phyloP scores from a whole-genome alignment of 1,140 invertebrate genomes.

The Solen grandis region DNA sequence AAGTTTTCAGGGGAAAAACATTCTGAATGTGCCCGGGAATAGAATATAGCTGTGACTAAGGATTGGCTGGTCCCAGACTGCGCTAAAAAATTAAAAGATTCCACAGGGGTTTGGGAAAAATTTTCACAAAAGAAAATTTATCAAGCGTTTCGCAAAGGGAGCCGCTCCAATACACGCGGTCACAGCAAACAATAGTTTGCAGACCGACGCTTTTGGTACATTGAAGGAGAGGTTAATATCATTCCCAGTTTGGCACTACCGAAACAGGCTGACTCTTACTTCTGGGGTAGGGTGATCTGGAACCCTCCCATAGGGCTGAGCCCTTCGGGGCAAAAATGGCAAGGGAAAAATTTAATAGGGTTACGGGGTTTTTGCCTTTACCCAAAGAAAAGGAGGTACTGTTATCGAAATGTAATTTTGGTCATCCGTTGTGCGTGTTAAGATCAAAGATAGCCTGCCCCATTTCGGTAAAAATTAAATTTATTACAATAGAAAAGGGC shows the following conservation, averaged over 20 bases:
- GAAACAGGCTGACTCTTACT: not conserved
- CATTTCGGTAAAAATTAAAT: too few relatives aligned
- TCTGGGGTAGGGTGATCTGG: not conserved
- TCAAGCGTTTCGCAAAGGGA: slow-evolving; percentile 31
- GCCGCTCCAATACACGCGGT: slow-evolving; percentile 41
- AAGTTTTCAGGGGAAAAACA: too few relatives aligned
- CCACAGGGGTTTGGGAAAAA: slow-evolving; percentile 43
- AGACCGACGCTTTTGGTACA: slow-evolving; percentile 40
- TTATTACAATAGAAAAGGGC: too few relatives aligned
- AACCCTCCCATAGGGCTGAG: not conserved
- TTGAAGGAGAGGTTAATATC: slow-evolving; percentile 41
- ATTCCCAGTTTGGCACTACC: slow-evolving; percentile 17
- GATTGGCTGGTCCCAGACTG: slow-evolving; percentile 47
- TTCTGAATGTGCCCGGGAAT: not conserved
- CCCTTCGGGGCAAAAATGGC: too few relatives aligned
- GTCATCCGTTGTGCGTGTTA: too few relatives aligned
- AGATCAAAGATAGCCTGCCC: too few relatives aligned
- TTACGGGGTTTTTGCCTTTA: too few relatives aligned
- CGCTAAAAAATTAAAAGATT: slow-evolving; percentile 46
- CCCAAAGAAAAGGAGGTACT: too few relatives aligned
- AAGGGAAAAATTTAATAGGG: too few relatives aligned
- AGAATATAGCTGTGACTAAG: slow-evolving; percentile 4
- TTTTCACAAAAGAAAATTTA: slow-evolving; percentile 32
- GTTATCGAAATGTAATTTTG: too few relatives aligned
- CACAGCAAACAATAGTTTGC: slow-evolving; percentile 25